Conservation (phyloP, 2,888 invertebrate species). For the Entomobrya proxima region DNA sequence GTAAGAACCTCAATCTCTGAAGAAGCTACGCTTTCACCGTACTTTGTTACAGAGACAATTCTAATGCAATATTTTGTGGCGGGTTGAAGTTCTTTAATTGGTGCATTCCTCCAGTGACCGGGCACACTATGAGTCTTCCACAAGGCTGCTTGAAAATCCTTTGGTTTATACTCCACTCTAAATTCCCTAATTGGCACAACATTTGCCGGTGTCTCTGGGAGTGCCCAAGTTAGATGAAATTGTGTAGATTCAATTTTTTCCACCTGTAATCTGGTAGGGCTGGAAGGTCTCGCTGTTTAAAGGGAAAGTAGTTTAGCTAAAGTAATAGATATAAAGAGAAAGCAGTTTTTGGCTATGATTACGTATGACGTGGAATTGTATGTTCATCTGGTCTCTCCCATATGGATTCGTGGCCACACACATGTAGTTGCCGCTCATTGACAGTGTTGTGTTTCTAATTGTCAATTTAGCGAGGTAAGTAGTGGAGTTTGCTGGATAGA, state of each 20-base stretch:
- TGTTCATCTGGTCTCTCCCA: conserved; percentile 70
- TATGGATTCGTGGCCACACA: conserved; percentile 72
- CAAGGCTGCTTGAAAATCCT: conserved; percentile 68
- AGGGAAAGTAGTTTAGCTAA: conserved; percentile 5
- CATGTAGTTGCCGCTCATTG: conserved; percentile 69
- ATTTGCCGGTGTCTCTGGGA: conserved; percentile 76
- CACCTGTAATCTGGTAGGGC: conserved; percentile 72
- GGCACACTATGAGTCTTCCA: conserved; percentile 54
- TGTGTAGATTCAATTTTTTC: conserved; percentile 73
- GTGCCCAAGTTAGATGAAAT: conserved; percentile 77
- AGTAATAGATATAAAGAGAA: neutral
- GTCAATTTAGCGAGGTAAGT: conserved; percentile 66
- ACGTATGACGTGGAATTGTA: conserved; percentile 73
- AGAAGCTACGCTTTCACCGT: conserved; percentile 87
- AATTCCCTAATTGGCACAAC: conserved; percentile 77
- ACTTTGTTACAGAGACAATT: conserved; percentile 89
- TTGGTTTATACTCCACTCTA: neutral
- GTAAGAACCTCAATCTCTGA: conserved; percentile 87
- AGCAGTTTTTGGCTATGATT: neutral
- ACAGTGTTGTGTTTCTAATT: conserved; percentile 62
- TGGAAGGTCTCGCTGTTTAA: conserved; percentile 69
- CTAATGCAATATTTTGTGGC: conserved; percentile 89
- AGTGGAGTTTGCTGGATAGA: conserved; percentile 66
- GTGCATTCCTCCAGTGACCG: conserved; percentile 63
- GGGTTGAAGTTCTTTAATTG: conserved; percentile 78